Base-by-base conservation (phyloP, 1,140 invertebrate species). In the Homalodisca vitripennis region DNA sequence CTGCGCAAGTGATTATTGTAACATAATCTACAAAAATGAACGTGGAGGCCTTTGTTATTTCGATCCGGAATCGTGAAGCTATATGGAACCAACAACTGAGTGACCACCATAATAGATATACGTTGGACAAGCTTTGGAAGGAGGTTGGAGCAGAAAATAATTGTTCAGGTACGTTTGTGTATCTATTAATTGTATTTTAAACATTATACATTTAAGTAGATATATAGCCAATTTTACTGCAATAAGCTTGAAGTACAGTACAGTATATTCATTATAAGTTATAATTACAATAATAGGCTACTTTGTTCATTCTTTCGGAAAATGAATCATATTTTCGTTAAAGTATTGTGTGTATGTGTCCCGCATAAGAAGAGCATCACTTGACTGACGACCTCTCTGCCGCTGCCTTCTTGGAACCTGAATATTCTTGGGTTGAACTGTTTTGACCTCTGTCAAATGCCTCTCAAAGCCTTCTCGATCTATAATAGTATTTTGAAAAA, bases 401-500 rank as follows among this genome's bases (percentile, higher is more conserved):
- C 48, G 48, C 20, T 53, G 48, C 20, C 48, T 53, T 53, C 48
- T 53, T 53, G 48, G 48, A 53, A 53, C 48, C 20, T 53, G 10
- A 53, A 53, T 53, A 20, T 53, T 53, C 48, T 53, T 53, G 20
- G 48, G 48, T 53, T 53, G 10, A 53, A 53, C 48, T n/a, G 48
- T 53, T 20, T 53, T 53, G 10, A 62, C 57, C 3, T 62, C 27
- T 62, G 26, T 66, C 46, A 66, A 66, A 66, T 41, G 65, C 26
- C 66, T 67, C 51, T 67, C 12, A 67, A 67, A 67, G 6, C 66
- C 47, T 31, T 67, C 66, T 67, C 29, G 6, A n/a, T 67, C 66
- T 47, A n/a, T n/a, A n/a, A n/a, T n/a, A n/a, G n/a, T n/a, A n/a
- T n/a, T n/a, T n/a, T n/a, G n/a, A n/a, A n/a, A n/a, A n/a, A n/a